A percentile compares a stretch with the other conserved stretches of the same genome.
Conservation (phyloP, 92 coral and sea anemone genomes). For the Palythoa caribaeorum region DNA sequence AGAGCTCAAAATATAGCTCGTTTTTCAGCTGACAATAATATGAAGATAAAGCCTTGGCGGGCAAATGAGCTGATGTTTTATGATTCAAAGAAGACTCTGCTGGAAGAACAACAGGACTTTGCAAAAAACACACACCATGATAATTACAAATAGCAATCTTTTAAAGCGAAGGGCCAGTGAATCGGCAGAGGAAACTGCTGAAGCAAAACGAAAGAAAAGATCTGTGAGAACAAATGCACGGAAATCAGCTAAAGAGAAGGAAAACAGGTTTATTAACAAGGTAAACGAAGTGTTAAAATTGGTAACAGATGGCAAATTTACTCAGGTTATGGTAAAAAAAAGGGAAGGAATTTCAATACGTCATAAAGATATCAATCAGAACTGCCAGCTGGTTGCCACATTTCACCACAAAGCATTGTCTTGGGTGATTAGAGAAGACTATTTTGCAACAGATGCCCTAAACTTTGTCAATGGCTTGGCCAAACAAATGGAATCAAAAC, state of each 20-base stretch:
- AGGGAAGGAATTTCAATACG: not conserved
- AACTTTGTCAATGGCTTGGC: too few species aligned
- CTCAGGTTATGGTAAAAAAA: not conserved
- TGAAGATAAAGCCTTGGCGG: not conserved
- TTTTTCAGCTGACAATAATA: not conserved
- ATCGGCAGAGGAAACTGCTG: too few species aligned
- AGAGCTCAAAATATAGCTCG: not conserved
- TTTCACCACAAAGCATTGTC: not conserved
- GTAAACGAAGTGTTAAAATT: not conserved
- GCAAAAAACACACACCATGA: not conserved
- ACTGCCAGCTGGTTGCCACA: not conserved
- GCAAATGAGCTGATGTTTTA: not conserved
- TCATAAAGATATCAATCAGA: not conserved
- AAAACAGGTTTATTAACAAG: not conserved
- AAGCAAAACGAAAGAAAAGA: too few species aligned
- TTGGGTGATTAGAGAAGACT: slow-evolving; percentile 45
- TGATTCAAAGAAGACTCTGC: not conserved
- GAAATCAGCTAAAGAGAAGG: not conserved
- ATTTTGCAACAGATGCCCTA: not conserved
- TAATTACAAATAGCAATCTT: not conserved
- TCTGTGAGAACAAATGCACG: too few species aligned
- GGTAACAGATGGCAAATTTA: not conserved
- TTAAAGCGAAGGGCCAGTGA: too few species aligned
- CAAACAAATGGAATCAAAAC: too few species aligned
- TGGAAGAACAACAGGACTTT: not conserved